Evolutionary conservation across 2,797 vertebrate species (phyloP).

Genomic region (Lateolabrax maculatus): DNA sequence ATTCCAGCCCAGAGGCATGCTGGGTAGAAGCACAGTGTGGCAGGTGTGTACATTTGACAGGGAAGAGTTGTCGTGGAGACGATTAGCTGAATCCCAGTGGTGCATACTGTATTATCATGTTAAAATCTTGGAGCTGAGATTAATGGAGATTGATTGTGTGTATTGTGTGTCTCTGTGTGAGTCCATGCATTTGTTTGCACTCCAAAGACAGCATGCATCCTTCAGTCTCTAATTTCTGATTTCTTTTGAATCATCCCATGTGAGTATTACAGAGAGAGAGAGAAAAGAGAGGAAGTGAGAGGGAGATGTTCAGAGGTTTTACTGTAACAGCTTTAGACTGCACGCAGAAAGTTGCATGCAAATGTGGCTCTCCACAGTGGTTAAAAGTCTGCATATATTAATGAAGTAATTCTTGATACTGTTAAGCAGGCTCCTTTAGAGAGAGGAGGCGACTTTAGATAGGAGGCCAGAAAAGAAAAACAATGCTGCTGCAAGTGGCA

Average conservation of each 20-base stretch:
- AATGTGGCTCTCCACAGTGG: constrained; percentile 35
- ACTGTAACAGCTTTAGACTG: constrained; percentile 45
- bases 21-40: constrained; percentile 48
- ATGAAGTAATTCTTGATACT: constrained; percentile 26
- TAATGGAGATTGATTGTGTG: constrained; percentile 17
- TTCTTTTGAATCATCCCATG: neutral
- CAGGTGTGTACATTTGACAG: constrained; percentile 51
- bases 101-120: neutral
- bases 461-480: constrained; percentile 9
- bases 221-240: constrained; percentile 20
- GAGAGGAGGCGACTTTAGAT: neutral
- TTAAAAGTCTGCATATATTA: constrained; percentile 47
- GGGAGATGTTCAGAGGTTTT: constrained; percentile 7
- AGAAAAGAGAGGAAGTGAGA: neutral
- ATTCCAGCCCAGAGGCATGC: constrained; percentile 51
- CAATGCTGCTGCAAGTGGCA: neutral
- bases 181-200: neutral
- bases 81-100: neutral
- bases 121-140: constrained; percentile 6
- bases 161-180: constrained; percentile 7
- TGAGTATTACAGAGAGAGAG: neutral
- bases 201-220: neutral
- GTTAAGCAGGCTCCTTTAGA: constrained; percentile 31
- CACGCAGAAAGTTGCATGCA: constrained; percentile 40
- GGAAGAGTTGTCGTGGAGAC: constrained; percentile 55